These are phyloP conservation scores for Mylabris sibirica DNA, from an alignment of 2,888 invertebrate genomes.

Conservation along the genomic window DNA sequence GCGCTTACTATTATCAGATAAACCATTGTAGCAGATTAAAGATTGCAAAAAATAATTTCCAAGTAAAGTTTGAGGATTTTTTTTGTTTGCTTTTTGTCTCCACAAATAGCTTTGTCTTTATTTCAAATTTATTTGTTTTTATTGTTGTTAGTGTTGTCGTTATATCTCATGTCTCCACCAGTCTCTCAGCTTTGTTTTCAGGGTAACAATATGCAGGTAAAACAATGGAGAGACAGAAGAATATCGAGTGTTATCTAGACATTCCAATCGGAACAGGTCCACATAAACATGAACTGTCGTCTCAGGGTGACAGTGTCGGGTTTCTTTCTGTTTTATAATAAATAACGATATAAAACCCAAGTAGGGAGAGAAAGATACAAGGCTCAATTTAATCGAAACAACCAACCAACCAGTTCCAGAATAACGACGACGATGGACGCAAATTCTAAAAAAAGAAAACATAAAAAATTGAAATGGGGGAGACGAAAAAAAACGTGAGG, in stretches of 20 bases:
- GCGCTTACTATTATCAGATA: constrained; percentile 23
- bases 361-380: constrained; percentile 5
- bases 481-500: background rate
- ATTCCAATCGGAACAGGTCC: constrained; percentile 60
- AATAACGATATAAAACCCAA: constrained; percentile 44
- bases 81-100: background rate
- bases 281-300: constrained; percentile 57
- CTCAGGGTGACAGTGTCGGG: constrained; percentile 56
- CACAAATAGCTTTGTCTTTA: background rate
- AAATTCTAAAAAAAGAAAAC: constrained; percentile 19
- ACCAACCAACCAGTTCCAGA: constrained; percentile 12
- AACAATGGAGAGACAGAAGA: constrained; percentile 56
- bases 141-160: constrained; percentile 10
- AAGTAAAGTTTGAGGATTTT: background rate
- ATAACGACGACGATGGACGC: background rate
- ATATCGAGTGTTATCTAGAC: constrained; percentile 59
- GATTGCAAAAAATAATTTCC: background rate
- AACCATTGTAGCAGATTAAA: background rate
- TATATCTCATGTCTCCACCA: constrained; percentile 9
- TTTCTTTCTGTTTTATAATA: constrained; percentile 42
- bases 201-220: constrained; percentile 43
- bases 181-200: constrained; percentile 12
- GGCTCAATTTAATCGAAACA: background rate
- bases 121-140: constrained; percentile 2
- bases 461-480: background rate